phyloP scores from a whole-genome alignment of 2,113 vertebrate genomes.

The Scolopax mira region DNA sequence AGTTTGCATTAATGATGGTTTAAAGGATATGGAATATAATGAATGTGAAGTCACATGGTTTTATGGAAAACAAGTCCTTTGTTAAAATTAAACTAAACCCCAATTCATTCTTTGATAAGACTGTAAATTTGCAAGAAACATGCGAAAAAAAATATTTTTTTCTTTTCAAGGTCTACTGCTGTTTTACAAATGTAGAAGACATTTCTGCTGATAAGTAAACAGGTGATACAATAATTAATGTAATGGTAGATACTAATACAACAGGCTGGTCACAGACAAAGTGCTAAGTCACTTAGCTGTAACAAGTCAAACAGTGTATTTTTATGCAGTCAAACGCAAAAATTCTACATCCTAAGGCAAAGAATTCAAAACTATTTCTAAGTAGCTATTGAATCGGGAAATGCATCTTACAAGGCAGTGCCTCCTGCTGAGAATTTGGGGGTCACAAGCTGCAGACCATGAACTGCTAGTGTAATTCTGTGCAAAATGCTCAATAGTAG shows the following conservation, averaged over 20 bases:
- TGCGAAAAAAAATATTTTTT: no score
- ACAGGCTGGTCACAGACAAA: neutral
- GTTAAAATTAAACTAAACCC: neutral
- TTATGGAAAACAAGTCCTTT: neutral
- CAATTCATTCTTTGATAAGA: neutral
- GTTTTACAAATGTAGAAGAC: neutral
- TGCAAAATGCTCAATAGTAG: neutral
- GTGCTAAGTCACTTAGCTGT: neutral
- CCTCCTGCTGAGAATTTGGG: neutral
- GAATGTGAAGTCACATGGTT: neutral
- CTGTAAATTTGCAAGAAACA: neutral
- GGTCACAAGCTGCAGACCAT: neutral
- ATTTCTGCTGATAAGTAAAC: neutral
- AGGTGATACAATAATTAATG: neutral
- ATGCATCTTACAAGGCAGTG: neutral
- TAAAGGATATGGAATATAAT: neutral
- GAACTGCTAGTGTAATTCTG: neutral
- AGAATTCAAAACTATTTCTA: neutral
- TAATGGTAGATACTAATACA: neutral
- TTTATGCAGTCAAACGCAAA: neutral
- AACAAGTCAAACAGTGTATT: neutral
- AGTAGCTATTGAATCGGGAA: neutral
- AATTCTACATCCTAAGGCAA: neutral
- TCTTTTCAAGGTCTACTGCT: neutral
- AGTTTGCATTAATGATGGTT: neutral